Percentiles rank a stretch among this genome's conserved stretches.
These are phyloP conservation scores for Ichneumon xanthorius DNA, from an alignment of 2,888 invertebrate species.

Conservation along the genomic window DNA sequence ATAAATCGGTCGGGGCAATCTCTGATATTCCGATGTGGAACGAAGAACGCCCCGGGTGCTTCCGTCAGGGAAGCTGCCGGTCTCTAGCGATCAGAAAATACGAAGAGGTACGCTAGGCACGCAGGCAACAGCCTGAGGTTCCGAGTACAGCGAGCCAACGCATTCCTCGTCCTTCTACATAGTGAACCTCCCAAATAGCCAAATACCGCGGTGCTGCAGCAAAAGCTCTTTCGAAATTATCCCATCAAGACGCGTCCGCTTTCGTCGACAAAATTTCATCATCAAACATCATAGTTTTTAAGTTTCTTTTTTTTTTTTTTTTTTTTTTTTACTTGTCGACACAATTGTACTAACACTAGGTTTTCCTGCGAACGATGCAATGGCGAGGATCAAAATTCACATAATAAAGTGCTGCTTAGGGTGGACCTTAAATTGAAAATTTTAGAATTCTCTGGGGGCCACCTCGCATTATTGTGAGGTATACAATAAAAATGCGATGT, in stretches of 20 bases:
- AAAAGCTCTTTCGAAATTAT: background rate
- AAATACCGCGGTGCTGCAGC: slow-evolving; percentile 46
- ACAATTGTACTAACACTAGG: too few species aligned
- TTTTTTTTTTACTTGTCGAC: too few species aligned
- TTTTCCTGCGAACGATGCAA: background rate
- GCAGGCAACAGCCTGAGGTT: slow-evolving; percentile 61
- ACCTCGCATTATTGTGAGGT: too few species aligned
- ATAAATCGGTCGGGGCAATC: background rate
- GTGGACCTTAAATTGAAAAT: too few species aligned
- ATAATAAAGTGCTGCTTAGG: background rate
- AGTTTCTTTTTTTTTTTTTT: background rate
- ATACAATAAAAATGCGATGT: too few species aligned
- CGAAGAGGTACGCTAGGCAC: slow-evolving; percentile 58
- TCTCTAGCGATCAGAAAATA: slow-evolving; percentile 47
- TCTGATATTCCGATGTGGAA: background rate
- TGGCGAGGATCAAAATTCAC: too few species aligned
- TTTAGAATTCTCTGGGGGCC: too few species aligned
- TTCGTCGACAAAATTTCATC: background rate
- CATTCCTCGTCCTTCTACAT: slow-evolving; percentile 57
- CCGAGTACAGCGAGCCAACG: slow-evolving; percentile 33
- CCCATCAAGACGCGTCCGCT: background rate
- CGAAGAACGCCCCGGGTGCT: background rate
- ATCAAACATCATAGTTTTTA: too few species aligned
- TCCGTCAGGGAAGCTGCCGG: background rate
- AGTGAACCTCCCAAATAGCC: slow-evolving; percentile 29